Base-by-base conservation (phyloP, 2,113 vertebrate species). In the Trachemys scripta region DNA sequence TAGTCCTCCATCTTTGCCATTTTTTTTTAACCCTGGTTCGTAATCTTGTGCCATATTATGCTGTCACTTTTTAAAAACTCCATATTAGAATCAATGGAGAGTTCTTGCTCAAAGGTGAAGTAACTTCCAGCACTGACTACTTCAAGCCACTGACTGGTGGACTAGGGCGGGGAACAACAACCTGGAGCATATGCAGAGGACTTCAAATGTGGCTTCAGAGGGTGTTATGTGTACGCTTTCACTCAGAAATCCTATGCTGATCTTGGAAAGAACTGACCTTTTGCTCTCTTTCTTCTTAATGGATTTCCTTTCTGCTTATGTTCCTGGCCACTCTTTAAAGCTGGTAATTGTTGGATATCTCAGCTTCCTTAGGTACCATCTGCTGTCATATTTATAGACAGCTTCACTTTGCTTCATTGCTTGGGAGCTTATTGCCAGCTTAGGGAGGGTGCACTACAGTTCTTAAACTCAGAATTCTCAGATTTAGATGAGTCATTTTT, bases 161-260 rank as follows among this genome's bases (percentile, higher is more conserved):
- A 29, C 27, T 13, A 4, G 57, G 29, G 16, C 4, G 4, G 6
- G 11, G 29, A 22, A 24, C 24, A 57, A 57, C 57, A 72, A n/a
- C 35, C 22, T 9, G 89, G 62, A 93, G 91, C 91, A 91, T 45
- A 53, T 94, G 42, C 81, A 92, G 81, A n/a, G 50, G 85, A 92
- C 6, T 88, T 22, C 62, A 84, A 65, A 51, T 53, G 25, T 8
- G 56, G 25, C 72, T 45, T 45, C 24, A 76, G 22, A 76, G 24
- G 24, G 38, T 42, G 10, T 76, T 76, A 42, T 25, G 13, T 42
- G 51, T 82, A 47, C 31, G 80, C 72, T 69, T 69, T 65, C 62
- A 65, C 56, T 94, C 35, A 0, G 1, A 49, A 84, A 13, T 69
- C 24, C 82, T 91, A 91, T 78, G 49, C 51, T 80, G 42, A 24